These are phyloP conservation scores for Oophaga pumilio DNA, from an alignment of 2,113 vertebrate genomes.

Conservation along the genomic window DNA sequence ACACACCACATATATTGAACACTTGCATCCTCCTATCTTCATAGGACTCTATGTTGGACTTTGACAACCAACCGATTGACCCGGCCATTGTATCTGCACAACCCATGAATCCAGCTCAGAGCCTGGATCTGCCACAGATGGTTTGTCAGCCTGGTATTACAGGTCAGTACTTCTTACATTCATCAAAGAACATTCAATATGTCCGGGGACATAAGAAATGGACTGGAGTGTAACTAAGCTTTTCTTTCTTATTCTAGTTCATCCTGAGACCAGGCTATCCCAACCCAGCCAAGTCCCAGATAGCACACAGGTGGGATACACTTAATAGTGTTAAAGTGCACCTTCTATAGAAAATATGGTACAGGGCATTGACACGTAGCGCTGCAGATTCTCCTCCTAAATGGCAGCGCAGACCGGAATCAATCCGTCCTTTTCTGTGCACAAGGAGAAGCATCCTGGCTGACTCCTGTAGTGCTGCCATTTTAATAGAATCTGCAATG, in stretches of 20 bases:
- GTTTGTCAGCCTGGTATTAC: slow-evolving; percentile 81
- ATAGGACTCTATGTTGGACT: slow-evolving; percentile 97
- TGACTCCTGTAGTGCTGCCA: no score
- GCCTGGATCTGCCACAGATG: slow-evolving; percentile 88
- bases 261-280: slow-evolving; percentile 86
- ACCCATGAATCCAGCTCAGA: slow-evolving; percentile 90
- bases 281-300: slow-evolving; percentile 85
- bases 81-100: slow-evolving; percentile 98
- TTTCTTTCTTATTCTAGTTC: slow-evolving; percentile 71
- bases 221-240: background rate
- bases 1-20: background rate
- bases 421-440: no score
- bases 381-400: no score
- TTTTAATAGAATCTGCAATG: no score
- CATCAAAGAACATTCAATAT: no score
- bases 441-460: no score
- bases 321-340: background rate
- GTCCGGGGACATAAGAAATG: no score
- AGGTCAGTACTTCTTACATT: no score
- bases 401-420: no score
- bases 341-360: no score
- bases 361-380: no score
- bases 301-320: slow-evolving; percentile 82
- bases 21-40: background rate
- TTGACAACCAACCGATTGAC: slow-evolving; percentile 93